phyloP scores from a whole-genome alignment of 1,140 invertebrate species.

The Hypsibius dujardini region DNA sequence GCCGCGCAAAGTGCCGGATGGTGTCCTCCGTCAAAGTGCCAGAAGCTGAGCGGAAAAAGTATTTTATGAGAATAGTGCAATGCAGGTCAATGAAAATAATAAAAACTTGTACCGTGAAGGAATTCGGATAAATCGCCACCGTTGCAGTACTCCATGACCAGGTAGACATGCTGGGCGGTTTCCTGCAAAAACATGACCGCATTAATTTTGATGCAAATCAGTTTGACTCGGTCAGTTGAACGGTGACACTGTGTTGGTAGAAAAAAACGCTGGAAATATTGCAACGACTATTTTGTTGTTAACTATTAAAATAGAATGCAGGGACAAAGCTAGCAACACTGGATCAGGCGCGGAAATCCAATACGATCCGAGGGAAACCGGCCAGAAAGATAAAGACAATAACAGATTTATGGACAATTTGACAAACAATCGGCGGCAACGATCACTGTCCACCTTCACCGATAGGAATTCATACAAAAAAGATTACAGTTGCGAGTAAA shows the following conservation, averaged over 20 bases:
- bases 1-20: conserved; percentile 76
- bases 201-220: background rate
- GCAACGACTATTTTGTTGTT: background rate
- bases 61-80: conserved; percentile 6
- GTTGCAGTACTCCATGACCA: conserved; percentile 99
- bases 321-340: background rate
- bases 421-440: too few species aligned
- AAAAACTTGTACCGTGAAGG: conserved; percentile 46
- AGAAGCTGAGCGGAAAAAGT: conserved; percentile 43
- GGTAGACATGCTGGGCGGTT: conserved; percentile 73
- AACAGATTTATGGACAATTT: too few species aligned
- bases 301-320: background rate
- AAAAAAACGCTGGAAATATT: background rate
- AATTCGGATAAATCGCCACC: conserved; percentile 96
- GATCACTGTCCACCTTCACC: too few species aligned
- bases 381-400: too few species aligned
- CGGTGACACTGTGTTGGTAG: background rate
- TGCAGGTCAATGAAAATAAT: conserved; percentile 21
- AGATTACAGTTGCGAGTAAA: too few species aligned
- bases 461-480: too few species aligned
- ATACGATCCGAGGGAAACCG: background rate
- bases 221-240: background rate
- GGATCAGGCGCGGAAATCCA: background rate
- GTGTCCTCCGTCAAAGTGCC: conserved; percentile 90
- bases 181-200: conserved; percentile 41